Evolutionary conservation across 2,888 invertebrate species (phyloP), one percentile per base, ranked within the genome.

Genomic region (Cephus nigrinus): DNA sequence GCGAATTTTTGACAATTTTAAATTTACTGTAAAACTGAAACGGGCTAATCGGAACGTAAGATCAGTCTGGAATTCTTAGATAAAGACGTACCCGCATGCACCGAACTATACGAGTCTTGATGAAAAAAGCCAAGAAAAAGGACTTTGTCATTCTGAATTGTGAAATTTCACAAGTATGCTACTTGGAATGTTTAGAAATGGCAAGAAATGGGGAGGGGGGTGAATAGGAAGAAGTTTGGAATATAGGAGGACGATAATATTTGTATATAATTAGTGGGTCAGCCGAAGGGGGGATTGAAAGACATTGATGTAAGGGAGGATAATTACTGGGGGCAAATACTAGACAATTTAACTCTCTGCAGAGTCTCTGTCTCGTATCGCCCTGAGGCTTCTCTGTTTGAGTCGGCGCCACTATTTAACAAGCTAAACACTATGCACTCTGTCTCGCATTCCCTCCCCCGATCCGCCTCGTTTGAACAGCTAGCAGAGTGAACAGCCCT

Each of bases 241-340:
- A 55, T 55, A 23, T 55, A 23, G 23, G 9, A 55, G 23, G 55
- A 23, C 23, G 23, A 9, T 30, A 74, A 81, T 86, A 86, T 87
- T 88, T 86, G 86, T 84, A 85, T 80, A 83, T 86, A 88, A 88
- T 88, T 89, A 89, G 84, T 85, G 82, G 74, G 71, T 55, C 68
- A 77, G 36, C 4, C 73, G 69, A 75, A 68, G 72, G 79, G 73
- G 81, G 75, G 76, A 78, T 79, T 78, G 78, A 80, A 85, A 82
- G 83, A 84, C 84, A 84, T 83, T 80, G 79, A 79, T 68, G 80
- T 80, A 81, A 83, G 81, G 79, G 79, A 81, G 81, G 82, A 86
- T 88, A 89, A 89, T 89, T 88, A 88, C 85, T 80, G 79, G 79
- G 84, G 81, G 87, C 87, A 88, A 89, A 89, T 85, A 87, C 86